phyloP scores from a whole-genome alignment of 1,140 invertebrate species.

The Heliconius congener region DNA sequence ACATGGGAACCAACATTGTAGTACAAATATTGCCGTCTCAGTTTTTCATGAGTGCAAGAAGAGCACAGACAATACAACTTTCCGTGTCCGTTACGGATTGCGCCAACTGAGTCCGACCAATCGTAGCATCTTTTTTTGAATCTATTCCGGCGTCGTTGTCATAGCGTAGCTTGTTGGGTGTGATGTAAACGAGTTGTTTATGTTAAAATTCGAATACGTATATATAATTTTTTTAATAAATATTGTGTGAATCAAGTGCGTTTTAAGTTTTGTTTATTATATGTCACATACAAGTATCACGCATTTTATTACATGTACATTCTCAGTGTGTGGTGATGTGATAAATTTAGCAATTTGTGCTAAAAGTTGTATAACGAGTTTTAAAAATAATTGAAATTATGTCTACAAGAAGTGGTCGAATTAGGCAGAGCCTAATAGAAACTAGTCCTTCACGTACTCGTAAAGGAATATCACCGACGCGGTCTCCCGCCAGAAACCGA shows the following conservation, averaged over 20 bases:
- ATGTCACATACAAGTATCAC: not conserved
- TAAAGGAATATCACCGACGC: conserved; percentile 68
- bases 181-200: conserved; percentile 21
- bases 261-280: conserved; percentile 4
- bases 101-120: conserved; percentile 62
- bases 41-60: not conserved
- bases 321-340: conserved; percentile 50
- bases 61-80: conserved; percentile 20
- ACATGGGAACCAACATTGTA: not conserved
- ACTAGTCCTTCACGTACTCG: conserved; percentile 59
- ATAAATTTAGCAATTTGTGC: conserved; percentile 60
- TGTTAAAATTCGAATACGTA: conserved; percentile 13
- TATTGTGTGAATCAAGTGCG: conserved; percentile 11
- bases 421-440: conserved; percentile 58
- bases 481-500: conserved; percentile 70
- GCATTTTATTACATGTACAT: not conserved
- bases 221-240: not conserved
- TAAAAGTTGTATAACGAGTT: conserved; percentile 43
- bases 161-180: conserved; percentile 44
- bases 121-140: conserved; percentile 65
- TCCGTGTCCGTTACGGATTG: conserved; percentile 43
- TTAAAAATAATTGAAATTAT: conserved; percentile 53
- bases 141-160: conserved; percentile 67
- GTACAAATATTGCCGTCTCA: not conserved
- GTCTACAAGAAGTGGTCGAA: conserved; percentile 71